Percentiles rank a stretch among this genome's conserved stretches.
Evolutionary conservation across 2,113 vertebrate genomes (phyloP).

Genomic region (Pampusana beccarii): DNA sequence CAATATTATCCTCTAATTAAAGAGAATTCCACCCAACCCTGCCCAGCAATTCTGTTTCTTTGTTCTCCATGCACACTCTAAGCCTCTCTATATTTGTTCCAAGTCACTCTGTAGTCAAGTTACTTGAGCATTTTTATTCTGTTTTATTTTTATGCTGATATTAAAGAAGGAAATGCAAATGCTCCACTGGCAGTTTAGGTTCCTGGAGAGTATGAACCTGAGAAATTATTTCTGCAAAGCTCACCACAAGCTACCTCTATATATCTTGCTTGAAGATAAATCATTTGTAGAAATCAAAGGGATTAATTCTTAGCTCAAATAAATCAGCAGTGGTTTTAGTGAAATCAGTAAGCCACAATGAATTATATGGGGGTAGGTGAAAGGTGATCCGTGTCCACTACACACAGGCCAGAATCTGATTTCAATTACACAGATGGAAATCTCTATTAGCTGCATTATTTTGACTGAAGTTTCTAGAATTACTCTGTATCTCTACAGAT

Average conservation of each 20-base stretch:
- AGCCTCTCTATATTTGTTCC: not conserved
- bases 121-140: not conserved
- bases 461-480: constrained; percentile 31
- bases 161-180: constrained; percentile 30
- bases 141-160: not conserved
- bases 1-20: not conserved
- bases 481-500: not conserved
- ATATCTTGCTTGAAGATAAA: constrained; percentile 3
- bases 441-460: not conserved
- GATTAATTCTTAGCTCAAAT: constrained; percentile 20
- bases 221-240: constrained; percentile 41
- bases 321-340: constrained; percentile 17
- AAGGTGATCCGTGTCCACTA: not conserved
- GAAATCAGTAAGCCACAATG: not conserved
- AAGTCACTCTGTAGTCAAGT: not conserved
- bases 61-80: not conserved
- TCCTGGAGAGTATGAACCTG: not conserved
- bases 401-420: not conserved
- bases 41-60: not conserved
- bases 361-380: not conserved
- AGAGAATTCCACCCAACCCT: not conserved
- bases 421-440: not conserved
- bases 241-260: not conserved
- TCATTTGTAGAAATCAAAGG: constrained; percentile 27
- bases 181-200: not conserved